These are phyloP conservation scores for Gymnarchus niloticus DNA, from an alignment of 2,113 vertebrate genomes.

Conservation along the genomic window DNA sequence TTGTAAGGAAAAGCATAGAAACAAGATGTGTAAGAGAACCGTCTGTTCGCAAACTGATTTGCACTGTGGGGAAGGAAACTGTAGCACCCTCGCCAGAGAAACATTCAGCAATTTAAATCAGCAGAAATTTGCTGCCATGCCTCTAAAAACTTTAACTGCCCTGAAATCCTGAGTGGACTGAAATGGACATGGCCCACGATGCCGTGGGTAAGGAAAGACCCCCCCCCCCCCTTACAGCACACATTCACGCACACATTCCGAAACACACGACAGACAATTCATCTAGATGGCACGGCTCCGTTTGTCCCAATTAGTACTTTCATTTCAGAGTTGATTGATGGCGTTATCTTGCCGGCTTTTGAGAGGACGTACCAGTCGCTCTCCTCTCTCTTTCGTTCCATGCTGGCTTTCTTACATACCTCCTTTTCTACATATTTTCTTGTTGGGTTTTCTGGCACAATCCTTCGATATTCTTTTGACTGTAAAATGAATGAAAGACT, in stretches of 20 bases:
- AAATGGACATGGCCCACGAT: background rate
- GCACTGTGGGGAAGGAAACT: background rate
- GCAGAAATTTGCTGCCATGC: background rate
- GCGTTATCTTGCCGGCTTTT: constrained; percentile 49
- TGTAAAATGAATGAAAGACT: constrained; percentile 99
- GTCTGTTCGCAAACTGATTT: background rate
- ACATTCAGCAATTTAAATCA: background rate
- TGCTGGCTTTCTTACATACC: constrained; percentile 90
- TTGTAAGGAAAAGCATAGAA: background rate
- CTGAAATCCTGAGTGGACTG: background rate
- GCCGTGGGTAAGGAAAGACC: background rate
- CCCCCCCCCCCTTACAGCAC: background rate
- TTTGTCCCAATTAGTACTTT: constrained; percentile 58
- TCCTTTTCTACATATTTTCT: constrained; percentile 99
- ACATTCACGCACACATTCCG: constrained; percentile 42
- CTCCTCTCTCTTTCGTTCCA: constrained; percentile 51
- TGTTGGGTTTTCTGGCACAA: constrained; percentile 99
- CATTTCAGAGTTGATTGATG: constrained; percentile 55
- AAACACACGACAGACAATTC: constrained; percentile 36
- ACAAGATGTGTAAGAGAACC: background rate
- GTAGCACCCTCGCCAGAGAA: background rate
- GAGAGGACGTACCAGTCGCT: constrained; percentile 57
- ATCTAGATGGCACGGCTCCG: constrained; percentile 51
- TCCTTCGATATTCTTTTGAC: constrained; percentile 99
- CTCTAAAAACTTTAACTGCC: background rate